Base-by-base conservation (phyloP, 2,113 vertebrate genomes). In the Seriola aureovittata region DNA sequence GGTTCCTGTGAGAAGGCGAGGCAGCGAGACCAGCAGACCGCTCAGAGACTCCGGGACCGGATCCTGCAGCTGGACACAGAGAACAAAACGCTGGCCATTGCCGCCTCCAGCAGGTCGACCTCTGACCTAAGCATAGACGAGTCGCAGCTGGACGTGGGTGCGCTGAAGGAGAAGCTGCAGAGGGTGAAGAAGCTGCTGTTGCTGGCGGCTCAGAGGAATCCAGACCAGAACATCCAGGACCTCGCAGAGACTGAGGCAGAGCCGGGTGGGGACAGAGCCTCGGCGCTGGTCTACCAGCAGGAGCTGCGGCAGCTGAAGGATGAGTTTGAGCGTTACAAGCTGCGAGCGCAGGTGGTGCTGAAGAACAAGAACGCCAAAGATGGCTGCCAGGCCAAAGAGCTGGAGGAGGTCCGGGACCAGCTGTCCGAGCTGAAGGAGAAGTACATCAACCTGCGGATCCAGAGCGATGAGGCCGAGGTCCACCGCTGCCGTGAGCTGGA, bases 321-420 rank as follows among this genome's bases (percentile, higher is more conserved):
- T 0, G 98, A 99, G 91, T 99, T 99, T 17, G 98, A 99, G 66
- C 95, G 97, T 58, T 99, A 98, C 94, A 99, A 99, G 93, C 89
- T 93, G 86, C 94, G 98, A 36, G 97, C 97, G 0, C 97, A 99
- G 80, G 96, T 97, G 8, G 97, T 98, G 12, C 95, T 98, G 14
- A 99, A 98, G 91, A 97, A 94, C 94, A 98, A 98, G 87, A 96
- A 94, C 0, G 60, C 80, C 69, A 97, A 96, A 80, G 98, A 99
- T 0, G 95, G 96, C 10, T 95, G 85, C 12, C 89, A 96, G 90
- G 94, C 95, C 0, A 95, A 92, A 66, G 98, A 99, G 66, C 95
- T 99, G 91, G 97, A 97, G 94, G 97, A 96, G 25, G 92, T 95
- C 0, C 96, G 96, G 5, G 96, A 97, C 72, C 98, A 97, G 93